These are phyloP conservation scores for Sebastes jordani DNA, from an alignment of 2,797 vertebrate genomes.

Conservation along the genomic window DNA sequence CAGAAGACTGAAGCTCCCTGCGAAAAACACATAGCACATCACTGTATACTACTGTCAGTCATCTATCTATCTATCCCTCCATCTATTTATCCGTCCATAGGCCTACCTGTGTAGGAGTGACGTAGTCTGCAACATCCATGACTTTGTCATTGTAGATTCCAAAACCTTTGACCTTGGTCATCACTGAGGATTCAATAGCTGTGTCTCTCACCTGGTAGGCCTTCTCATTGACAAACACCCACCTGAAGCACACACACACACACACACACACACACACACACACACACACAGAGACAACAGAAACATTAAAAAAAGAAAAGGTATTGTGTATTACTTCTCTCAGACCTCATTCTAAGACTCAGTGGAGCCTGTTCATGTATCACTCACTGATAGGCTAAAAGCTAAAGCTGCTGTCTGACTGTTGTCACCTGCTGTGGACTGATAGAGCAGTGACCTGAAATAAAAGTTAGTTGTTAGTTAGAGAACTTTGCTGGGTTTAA, in stretches of 20 bases:
- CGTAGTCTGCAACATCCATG: constrained; percentile 94
- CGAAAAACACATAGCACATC: constrained; percentile 17
- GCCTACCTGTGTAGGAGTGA: constrained; percentile 90
- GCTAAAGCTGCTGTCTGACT: background rate
- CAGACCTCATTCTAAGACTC: background rate
- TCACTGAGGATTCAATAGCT: constrained; percentile 92
- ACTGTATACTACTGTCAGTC: background rate
- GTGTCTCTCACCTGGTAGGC: constrained; percentile 94
- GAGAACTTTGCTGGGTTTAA: background rate
- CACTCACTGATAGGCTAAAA: background rate
- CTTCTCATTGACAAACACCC: constrained; percentile 95
- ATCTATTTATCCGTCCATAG: background rate
- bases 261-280: no score
- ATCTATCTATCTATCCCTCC: background rate
- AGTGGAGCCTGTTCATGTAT: background rate
- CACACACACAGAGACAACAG: no score
- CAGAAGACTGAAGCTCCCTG: constrained; percentile 95
- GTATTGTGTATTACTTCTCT: background rate
- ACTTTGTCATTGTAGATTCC: constrained; percentile 87
- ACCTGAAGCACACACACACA: constrained; percentile 71
- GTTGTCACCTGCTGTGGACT: background rate
- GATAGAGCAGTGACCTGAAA: background rate
- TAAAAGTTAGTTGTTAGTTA: background rate
- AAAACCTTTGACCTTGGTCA: constrained; percentile 95
- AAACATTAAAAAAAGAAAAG: background rate